phyloP scores from a whole-genome alignment of 1,140 invertebrate species.

The Cherax destructor region DNA sequence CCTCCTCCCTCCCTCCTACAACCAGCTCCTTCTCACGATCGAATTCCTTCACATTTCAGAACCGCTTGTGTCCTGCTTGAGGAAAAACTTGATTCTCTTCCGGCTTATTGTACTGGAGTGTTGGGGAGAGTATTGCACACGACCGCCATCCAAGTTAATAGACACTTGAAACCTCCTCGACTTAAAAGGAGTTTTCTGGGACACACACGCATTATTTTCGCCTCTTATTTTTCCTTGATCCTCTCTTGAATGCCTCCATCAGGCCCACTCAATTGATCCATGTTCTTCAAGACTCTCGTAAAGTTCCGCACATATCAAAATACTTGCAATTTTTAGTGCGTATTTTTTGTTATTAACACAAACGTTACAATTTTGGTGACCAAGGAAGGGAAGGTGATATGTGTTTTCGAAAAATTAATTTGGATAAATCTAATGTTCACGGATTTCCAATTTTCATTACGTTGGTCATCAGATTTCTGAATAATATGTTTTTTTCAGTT shows the following conservation, averaged over 20 bases:
- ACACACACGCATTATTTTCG: no score
- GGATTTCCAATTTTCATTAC: no score
- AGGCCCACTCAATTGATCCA: neutral
- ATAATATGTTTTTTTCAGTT: no score
- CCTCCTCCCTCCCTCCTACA: neutral
- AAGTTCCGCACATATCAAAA: neutral
- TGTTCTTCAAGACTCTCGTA: neutral
- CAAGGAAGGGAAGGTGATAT: no score
- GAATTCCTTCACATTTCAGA: neutral
- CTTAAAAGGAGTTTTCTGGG: neutral
- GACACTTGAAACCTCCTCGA: neutral
- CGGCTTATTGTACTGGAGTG: neutral
- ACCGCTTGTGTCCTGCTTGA: neutral
- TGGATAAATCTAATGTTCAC: no score
- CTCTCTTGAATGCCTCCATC: neutral
- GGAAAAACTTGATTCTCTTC: conserved; percentile 1
- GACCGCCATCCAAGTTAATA: neutral
- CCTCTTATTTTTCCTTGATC: neutral
- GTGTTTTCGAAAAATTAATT: no score
- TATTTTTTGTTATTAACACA: neutral
- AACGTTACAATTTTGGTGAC: no score
- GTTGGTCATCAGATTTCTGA: no score
- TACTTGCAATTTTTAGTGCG: neutral
- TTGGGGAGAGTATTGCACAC: neutral
- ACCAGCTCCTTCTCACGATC: neutral